Percentiles rank a stretch among this genome's conserved stretches.
phyloP scores from a whole-genome alignment of 2,113 vertebrate species.

The Ginglymostoma cirratum region DNA sequence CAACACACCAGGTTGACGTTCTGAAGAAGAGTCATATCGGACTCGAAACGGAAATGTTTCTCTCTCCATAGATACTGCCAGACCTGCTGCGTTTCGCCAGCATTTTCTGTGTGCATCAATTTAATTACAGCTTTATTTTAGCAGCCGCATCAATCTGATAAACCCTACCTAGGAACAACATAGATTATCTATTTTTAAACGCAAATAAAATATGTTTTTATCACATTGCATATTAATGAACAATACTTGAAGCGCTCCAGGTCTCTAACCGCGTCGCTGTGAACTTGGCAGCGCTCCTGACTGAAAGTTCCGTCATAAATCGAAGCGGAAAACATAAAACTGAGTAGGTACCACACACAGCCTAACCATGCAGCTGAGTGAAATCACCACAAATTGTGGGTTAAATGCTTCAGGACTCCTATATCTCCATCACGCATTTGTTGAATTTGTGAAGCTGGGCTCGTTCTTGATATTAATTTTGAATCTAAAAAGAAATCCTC shows the following conservation, averaged over 20 bases:
- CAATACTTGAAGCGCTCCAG: background rate
- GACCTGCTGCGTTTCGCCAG: too few relatives aligned
- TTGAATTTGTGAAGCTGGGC: background rate
- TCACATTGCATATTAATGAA: background rate
- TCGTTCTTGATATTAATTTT: background rate
- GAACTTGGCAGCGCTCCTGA: too few relatives aligned
- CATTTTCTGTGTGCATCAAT: background rate
- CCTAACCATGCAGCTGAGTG: background rate
- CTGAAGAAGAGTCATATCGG: too few relatives aligned
- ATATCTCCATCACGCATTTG: background rate
- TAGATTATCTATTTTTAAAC: background rate
- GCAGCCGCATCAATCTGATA: background rate
- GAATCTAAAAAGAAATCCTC: background rate
- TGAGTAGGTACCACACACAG: background rate
- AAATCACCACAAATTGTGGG: background rate
- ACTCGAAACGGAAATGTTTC: too few relatives aligned
- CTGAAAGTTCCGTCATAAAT: background rate
- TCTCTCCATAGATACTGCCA: too few relatives aligned
- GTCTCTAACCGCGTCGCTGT: background rate
- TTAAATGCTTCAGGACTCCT: background rate
- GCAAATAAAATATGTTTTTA: background rate
- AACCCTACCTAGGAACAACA: background rate
- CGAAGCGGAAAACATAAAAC: background rate
- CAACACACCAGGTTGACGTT: too few relatives aligned
- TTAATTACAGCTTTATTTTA: background rate